phyloP scores from a whole-genome alignment of 1,140 invertebrate species.

The Riptortus pedestris region DNA sequence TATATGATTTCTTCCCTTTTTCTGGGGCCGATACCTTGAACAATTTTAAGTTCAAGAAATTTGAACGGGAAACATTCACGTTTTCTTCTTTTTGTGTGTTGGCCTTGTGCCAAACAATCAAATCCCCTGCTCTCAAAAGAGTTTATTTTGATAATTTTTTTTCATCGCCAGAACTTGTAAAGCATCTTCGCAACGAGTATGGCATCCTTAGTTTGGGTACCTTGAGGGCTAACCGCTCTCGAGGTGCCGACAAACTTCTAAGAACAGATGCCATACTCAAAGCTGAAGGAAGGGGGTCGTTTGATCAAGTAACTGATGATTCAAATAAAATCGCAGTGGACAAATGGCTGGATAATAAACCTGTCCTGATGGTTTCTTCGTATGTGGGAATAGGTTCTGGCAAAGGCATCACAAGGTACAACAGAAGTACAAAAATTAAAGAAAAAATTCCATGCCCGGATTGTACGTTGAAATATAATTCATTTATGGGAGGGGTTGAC shows the following conservation, averaged over 20 bases:
- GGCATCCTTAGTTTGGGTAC: not conserved
- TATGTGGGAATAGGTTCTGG: not conserved
- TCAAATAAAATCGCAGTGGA: not conserved
- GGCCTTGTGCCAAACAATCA: not conserved
- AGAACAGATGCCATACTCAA: not conserved
- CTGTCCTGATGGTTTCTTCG: not conserved
- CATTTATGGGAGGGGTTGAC: slow-evolving; percentile 3
- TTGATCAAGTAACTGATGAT: not conserved
- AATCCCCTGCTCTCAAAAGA: not conserved
- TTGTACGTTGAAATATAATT: not conserved
- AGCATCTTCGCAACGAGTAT: not conserved
- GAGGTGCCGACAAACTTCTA: not conserved
- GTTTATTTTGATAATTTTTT: slow-evolving; percentile 1
- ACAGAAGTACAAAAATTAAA: not conserved
- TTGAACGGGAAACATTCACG: not conserved
- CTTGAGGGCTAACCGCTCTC: not conserved
- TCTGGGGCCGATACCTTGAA: not conserved
- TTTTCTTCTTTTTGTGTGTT: not conserved
- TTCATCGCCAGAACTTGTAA: not conserved
- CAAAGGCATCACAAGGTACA: not conserved
- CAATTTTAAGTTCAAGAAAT: not conserved
- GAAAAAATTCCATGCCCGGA: not conserved
- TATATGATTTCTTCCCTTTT: not conserved
- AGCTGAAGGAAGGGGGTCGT: not conserved
- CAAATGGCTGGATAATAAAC: not conserved